phyloP scores from a whole-genome alignment of 1,140 invertebrate genomes.

The Pseudomyrmex sp. region DNA sequence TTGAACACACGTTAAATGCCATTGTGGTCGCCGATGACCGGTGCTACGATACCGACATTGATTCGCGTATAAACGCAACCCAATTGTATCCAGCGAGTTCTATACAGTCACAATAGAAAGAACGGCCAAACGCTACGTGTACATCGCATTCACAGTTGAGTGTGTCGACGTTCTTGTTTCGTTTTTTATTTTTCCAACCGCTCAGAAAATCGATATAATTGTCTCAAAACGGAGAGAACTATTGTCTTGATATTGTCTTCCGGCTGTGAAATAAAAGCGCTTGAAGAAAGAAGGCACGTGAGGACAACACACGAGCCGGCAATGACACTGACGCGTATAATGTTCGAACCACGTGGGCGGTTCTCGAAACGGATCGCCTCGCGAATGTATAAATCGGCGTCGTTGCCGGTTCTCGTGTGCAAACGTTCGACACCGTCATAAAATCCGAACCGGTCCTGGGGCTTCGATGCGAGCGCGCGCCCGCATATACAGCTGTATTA shows the following conservation, averaged over 20 bases:
- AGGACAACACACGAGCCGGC: too few species aligned
- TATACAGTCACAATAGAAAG: background rate
- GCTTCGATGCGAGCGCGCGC: constrained; percentile 20
- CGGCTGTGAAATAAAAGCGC: too few species aligned
- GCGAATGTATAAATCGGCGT: constrained; percentile 37
- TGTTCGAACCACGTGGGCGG: constrained; percentile 37
- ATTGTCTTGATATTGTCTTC: too few species aligned
- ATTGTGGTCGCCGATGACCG: constrained; percentile 13
- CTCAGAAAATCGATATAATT: too few species aligned
- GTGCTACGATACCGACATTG: constrained; percentile 11
- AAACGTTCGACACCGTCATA: constrained; percentile 61
- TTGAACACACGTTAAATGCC: constrained; percentile 14
- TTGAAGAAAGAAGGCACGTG: too few species aligned
- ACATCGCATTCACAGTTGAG: background rate
- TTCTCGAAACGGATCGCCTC: constrained; percentile 40
- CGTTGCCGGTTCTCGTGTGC: constrained; percentile 27
- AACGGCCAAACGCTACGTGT: background rate
- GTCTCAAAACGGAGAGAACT: too few species aligned
- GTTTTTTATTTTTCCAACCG: too few species aligned
- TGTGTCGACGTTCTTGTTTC: too few species aligned
- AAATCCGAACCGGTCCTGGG: constrained; percentile 64
- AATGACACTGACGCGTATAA: constrained; percentile 14
- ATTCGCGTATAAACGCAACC: constrained; percentile 29
- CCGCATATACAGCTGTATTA: constrained; percentile 65
- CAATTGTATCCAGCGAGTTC: background rate